Evolutionary conservation across 2,797 vertebrate species (phyloP), one percentile per base, ranked within the genome.

Genomic region (Tragopan temminckii): DNA sequence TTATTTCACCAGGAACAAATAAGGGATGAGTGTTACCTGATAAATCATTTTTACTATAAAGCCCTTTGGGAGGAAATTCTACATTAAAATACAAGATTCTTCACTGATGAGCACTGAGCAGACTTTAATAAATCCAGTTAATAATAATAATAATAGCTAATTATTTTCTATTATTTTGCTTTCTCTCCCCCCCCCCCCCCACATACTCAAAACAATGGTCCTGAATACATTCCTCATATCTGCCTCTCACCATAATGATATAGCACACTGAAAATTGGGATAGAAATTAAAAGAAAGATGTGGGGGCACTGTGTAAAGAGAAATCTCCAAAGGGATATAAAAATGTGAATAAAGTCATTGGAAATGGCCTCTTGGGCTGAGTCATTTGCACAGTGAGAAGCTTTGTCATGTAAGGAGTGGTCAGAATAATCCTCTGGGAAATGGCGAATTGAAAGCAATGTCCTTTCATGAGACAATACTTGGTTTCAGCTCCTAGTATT

Each of bases 341-440:
- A 94, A 92, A 61, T 25, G 12, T 80, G 88, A 88, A 93, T 84
- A 96, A 94, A 75, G 64, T n/a, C 4, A 24, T 58, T 57, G 61
- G 50, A 95, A 95, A 72, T 2, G 5, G 66, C 38, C 87, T 93
- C 69, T 68, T 84, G 93, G 74, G 80, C 57, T 69, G 43, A 88
- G 59, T 78, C 68, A 67, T 85, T 95, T 72, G 35, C 71, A 72
- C 59, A 61, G 66, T 67, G n/a, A 77, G 53, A 33, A 92, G 61
- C 42, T 2, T 7, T 61, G 77, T 84, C 46, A 23, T 13, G 8
- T 9, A 25, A 80, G 78, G 61, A 85, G 46, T 36, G 57, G 74
- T 36, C 25, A 27, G 50, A 88, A 84, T 42, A 88, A 85, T 90
- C 74, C 52, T 84, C 71, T 53, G 77, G 85, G 74, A 88, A 35